Evolutionary conservation across 2,888 invertebrate genomes (phyloP), one percentile per base, ranked within the genome.

Genomic region (Willowsia nigromaculata): DNA sequence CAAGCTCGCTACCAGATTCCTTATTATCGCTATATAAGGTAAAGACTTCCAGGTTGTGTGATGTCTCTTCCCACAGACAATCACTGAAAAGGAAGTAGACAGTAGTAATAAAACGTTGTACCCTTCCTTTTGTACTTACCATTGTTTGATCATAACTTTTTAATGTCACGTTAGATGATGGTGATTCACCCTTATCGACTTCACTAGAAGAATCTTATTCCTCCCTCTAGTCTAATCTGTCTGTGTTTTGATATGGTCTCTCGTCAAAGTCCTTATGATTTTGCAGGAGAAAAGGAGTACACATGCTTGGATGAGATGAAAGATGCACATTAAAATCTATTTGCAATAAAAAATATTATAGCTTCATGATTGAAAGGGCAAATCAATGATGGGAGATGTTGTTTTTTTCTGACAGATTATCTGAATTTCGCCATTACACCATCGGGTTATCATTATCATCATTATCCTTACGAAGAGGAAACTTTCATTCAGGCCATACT

Each of bases 11-110:
- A 78, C 53, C 53, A 30, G 33, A 71, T 71, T 71, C 43, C 71
- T 84, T 84, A 71, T 84, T 84, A 56, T 71, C 50, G 30, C 83
- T 84, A 40, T 84, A 84, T 71, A 71, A 18, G 83, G 83, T 37
- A 84, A 50, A 83, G 47, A 83, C 68, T 68, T 83, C 68, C 68
- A 68, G 68, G 50, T 83, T 68, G 40, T n/a, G n/a, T 65, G 62
- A 2, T 82, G 83, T 59, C 37, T 37, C 83, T 50, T 83, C 83
- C 83, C 62, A 83, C 65, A 68, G 59, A 59, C 43, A 47, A 65
- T 30, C 43, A 40, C 59, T 47, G 37, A 81, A 81, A 59, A 81
- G 59, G 81, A 81, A 80, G 59, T 43, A 71, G 11, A 71, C 71
- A 43, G 71, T 71, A 71, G 71, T 71, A 71, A 27, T 43, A 43